Percentiles rank a stretch among this genome's conserved stretches.
Conservation (phyloP, 1,140 invertebrate species). For the Drosophila busckii region DNA sequence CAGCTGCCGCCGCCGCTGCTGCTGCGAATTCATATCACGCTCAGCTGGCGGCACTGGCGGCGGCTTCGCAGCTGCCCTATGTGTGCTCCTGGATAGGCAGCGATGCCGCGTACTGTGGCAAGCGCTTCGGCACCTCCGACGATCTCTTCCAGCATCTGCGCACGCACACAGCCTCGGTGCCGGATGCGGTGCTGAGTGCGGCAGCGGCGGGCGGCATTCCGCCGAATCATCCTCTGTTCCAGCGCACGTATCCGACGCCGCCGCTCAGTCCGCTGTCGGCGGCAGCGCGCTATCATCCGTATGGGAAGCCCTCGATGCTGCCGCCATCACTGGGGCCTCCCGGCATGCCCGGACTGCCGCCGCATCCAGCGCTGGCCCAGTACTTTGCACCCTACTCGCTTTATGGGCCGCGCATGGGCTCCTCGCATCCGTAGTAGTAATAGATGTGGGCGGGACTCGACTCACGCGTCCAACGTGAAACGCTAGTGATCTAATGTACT, state of each 20-base stretch:
- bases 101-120: constrained; percentile 93
- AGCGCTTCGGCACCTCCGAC: constrained; percentile 92
- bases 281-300: constrained; percentile 91
- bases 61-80: constrained; percentile 87
- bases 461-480: constrained; percentile 74
- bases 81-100: constrained; percentile 96
- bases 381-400: constrained; percentile 92
- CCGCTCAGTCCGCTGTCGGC: constrained; percentile 90
- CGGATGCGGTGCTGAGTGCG: constrained; percentile 80
- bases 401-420: constrained; percentile 90
- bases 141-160: constrained; percentile 93
- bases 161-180: constrained; percentile 87
- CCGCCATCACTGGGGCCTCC: constrained; percentile 76
- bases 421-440: constrained; percentile 82
- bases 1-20: constrained; percentile 69
- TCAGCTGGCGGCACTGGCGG: constrained; percentile 86
- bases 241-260: constrained; percentile 91
- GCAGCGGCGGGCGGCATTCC: constrained; percentile 79
- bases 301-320: constrained; percentile 86
- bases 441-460: constrained; percentile 12
- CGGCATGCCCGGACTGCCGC: constrained; percentile 82
- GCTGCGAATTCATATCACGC: constrained; percentile 86
- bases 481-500: constrained; percentile 76
- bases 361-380: constrained; percentile 84
- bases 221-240: constrained; percentile 85